Evolutionary conservation across 2,797 vertebrate species (phyloP).

Genomic region (Gambelia wislizenii): DNA sequence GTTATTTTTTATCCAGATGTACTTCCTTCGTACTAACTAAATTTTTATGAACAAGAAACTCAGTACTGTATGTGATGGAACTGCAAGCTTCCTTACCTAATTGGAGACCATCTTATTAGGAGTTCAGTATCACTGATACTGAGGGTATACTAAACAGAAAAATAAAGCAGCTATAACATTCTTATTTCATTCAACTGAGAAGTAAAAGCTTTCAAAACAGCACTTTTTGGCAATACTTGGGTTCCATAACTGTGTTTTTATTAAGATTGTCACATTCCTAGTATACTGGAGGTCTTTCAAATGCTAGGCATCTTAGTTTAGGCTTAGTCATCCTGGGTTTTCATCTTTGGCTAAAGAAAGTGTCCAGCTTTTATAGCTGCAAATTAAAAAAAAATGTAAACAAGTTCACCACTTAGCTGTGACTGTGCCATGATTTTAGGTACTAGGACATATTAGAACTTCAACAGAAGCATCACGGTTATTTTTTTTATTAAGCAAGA

Average conservation of each 20-base stretch:
- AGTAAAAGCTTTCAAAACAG: not conserved
- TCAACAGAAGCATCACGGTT: not conserved
- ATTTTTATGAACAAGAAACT: not conserved
- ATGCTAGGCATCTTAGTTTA: too few species aligned
- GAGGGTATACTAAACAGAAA: not conserved
- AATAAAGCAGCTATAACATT: conserved; percentile 10
- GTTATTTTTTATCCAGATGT: not conserved
- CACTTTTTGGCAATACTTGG: too few species aligned
- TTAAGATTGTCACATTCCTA: not conserved
- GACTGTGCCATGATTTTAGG: not conserved
- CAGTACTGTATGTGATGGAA: not conserved
- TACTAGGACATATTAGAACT: not conserved
- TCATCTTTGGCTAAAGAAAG: not conserved
- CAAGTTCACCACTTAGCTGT: not conserved
- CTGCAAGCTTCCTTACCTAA: conserved; percentile 21
- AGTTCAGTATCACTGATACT: not conserved
- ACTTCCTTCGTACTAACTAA: not conserved
- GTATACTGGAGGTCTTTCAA: not conserved
- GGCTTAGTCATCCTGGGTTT: not conserved
- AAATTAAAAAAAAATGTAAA: not conserved
- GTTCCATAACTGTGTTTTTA: not conserved
- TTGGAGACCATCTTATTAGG: not conserved
- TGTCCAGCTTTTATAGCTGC: not conserved
- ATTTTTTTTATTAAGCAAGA: not conserved
- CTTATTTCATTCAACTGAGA: not conserved